These are phyloP conservation scores for Stratiomys singularior DNA, from an alignment of 2,888 invertebrate genomes.

Conservation along the genomic window DNA sequence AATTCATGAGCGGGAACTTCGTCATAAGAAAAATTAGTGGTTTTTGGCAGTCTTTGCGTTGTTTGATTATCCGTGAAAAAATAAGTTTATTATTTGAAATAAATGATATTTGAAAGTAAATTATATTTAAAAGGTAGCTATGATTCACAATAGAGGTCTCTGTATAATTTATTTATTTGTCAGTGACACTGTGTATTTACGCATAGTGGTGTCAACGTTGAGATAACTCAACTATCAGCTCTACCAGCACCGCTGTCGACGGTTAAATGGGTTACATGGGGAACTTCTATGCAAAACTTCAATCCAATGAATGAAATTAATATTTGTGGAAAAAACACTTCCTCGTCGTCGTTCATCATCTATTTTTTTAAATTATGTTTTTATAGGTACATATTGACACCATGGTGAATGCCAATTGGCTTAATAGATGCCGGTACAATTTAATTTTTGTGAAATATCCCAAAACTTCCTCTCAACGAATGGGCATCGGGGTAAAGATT, in stretches of 20 bases:
- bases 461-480: too few relatives aligned
- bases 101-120: slow-evolving; percentile 11
- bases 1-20: background rate
- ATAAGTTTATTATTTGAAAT: background rate
- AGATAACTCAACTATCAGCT: background rate
- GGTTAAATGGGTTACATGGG: background rate
- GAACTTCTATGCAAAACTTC: too few relatives aligned
- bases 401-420: too few relatives aligned
- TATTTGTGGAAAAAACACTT: background rate
- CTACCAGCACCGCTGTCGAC: background rate
- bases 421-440: too few relatives aligned
- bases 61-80: too few relatives aligned
- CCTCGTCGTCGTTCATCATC: too few relatives aligned
- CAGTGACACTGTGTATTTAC: background rate
- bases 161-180: background rate
- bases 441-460: too few relatives aligned
- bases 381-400: too few relatives aligned
- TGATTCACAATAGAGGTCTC: slow-evolving; percentile 30
- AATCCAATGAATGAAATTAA: too few relatives aligned
- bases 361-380: too few relatives aligned
- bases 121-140: slow-evolving; percentile 1
- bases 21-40: background rate
- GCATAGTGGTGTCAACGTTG: background rate
- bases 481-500: too few relatives aligned
- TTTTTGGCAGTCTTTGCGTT: background rate